Base-by-base conservation (phyloP, 2,113 vertebrate genomes). In the Sebastes fasciatus region DNA sequence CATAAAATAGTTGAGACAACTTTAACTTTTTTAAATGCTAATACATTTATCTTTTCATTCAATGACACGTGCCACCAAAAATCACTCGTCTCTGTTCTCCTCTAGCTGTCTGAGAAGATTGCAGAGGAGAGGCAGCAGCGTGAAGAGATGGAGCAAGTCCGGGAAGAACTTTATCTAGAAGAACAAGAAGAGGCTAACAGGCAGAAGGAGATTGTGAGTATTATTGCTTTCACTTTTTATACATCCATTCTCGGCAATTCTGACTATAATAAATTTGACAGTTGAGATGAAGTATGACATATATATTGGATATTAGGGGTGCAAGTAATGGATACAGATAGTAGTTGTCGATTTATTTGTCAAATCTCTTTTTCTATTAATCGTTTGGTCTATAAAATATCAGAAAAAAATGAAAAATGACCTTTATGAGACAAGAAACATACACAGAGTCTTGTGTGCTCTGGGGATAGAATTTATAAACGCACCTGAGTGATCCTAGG, bases 101-200 rank as follows among this genome's bases (percentile, higher is more conserved):
- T 6, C 89, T 42, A 96, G 98, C 79, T 99, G 57, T 88, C 94
- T 16, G 90, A 97, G 65, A 95, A 94, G 74, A 94, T 99, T 11
- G 92, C 96, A 65, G 93, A 86, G 70, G 95, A 95, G 65, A 81
- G 89, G 55, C 93, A 81, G 86, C 94, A 96, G 48, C 96, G 90
- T 51, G 96, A 97, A 21, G 96, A 98, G 70, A 88, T 96, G 84
- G 97, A 98, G 62, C 93, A 94, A 23, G 82, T 97, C 52, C 91
- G 95, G 5, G 95, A 96, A 71, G 97, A 99, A 83, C 94, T 99
- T 57, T 96, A 94, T 49, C 85, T 96, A 69, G 97, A 98, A 87
- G 96, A 99, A 79, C 96, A 96, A 74, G 96, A 91, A 0, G 97
- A 95, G 51, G 80, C 89, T 4, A 87, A 85, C 42, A 94, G 94